phyloP scores from a whole-genome alignment of 2,888 invertebrate genomes.

The Keiferia lycopersicella region DNA sequence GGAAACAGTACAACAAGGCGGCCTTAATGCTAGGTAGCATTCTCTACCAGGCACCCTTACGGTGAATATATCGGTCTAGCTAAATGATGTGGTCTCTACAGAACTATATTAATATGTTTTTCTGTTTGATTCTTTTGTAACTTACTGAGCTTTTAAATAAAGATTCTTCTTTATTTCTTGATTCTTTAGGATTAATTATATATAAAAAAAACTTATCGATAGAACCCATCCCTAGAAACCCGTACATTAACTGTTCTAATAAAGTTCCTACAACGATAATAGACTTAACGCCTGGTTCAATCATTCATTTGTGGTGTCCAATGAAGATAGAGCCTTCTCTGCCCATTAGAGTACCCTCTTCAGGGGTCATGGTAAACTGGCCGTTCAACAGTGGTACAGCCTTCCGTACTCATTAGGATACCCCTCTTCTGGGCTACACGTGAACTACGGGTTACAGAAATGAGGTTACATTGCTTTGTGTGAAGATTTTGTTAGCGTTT shows the following conservation, averaged over 20 bases:
- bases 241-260: slow-evolving; percentile 72
- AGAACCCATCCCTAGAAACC: slow-evolving; percentile 45
- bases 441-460: not conserved
- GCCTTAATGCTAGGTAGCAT: too few species aligned
- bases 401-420: not conserved
- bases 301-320: slow-evolving; percentile 73
- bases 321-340: slow-evolving; percentile 55
- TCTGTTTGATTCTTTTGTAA: too few species aligned
- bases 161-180: too few species aligned
- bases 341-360: slow-evolving; percentile 53
- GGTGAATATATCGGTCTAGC: too few species aligned
- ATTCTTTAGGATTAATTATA: too few species aligned
- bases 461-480: not conserved
- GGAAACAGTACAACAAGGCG: too few species aligned
- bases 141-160: too few species aligned
- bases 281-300: slow-evolving; percentile 78
- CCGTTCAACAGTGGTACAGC: not conserved
- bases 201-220: too few species aligned
- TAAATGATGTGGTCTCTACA: too few species aligned
- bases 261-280: slow-evolving; percentile 78
- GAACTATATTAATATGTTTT: too few species aligned
- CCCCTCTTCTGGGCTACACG: not conserved
- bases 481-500: not conserved
- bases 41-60: too few species aligned
- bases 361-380: slow-evolving; percentile 31